These are phyloP conservation scores for Polyommatus icarus DNA, from an alignment of 2,888 invertebrate genomes.

Conservation along the genomic window DNA sequence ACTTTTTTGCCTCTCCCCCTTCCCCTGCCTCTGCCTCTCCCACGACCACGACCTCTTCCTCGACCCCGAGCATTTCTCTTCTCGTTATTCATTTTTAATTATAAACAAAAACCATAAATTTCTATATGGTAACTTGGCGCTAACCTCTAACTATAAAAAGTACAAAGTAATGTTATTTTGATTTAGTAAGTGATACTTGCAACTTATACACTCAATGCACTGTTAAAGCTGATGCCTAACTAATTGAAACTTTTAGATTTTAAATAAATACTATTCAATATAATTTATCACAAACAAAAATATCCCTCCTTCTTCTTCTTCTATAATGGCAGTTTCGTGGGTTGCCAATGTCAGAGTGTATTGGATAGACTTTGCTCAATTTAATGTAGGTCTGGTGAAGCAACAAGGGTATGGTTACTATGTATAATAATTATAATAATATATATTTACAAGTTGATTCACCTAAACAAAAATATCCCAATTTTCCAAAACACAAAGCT, in stretches of 20 bases:
- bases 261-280: no score
- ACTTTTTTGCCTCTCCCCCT: slow-evolving; percentile 88
- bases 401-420: no score
- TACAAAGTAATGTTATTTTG: background rate
- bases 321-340: no score
- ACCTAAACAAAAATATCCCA: no score
- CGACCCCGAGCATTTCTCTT: slow-evolving; percentile 85
- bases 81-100: slow-evolving; percentile 66
- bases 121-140: background rate
- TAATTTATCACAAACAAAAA: no score
- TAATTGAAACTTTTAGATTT: background rate
- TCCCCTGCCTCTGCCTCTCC: slow-evolving; percentile 86
- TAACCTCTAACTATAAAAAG: slow-evolving; percentile 18
- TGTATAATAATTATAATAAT: no score
- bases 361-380: no score
- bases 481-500: no score
- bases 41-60: slow-evolving; percentile 89
- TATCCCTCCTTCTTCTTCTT: no score
- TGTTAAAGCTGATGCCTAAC: background rate
- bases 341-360: no score
- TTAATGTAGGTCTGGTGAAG: no score
- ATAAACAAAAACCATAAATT: background rate
- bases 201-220: background rate
- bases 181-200: background rate
- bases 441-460: no score